Conservation (phyloP, 1,140 invertebrate genomes). For the Brevipalpus yothersi region DNA sequence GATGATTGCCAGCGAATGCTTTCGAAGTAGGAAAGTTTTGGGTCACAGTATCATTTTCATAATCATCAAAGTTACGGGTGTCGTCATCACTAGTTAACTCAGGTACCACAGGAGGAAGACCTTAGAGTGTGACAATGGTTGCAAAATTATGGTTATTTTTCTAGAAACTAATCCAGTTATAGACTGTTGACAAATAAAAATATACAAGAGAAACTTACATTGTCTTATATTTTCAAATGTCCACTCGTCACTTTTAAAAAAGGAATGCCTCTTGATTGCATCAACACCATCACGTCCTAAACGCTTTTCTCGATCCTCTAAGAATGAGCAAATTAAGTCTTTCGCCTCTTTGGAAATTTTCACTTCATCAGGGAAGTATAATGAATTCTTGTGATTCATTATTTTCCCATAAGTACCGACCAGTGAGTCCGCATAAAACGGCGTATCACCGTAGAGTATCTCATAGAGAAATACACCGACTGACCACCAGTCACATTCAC, state of each 20-base stretch:
- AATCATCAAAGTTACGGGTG: slow-evolving; percentile 94
- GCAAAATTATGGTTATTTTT: neutral
- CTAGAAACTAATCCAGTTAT: no score
- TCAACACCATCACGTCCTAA: slow-evolving; percentile 77
- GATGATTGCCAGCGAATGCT: slow-evolving; percentile 90
- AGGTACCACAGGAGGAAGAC: slow-evolving; percentile 81
- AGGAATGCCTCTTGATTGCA: slow-evolving; percentile 81
- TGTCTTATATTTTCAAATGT: slow-evolving; percentile 84
- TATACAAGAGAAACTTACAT: slow-evolving; percentile 26
- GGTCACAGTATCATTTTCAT: slow-evolving; percentile 61
- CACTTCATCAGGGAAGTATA: slow-evolving; percentile 71
- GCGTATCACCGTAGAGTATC: slow-evolving; percentile 93
- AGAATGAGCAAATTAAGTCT: slow-evolving; percentile 68
- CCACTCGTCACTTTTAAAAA: slow-evolving; percentile 94
- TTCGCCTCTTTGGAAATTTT: slow-evolving; percentile 77
- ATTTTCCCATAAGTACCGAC: slow-evolving; percentile 97
- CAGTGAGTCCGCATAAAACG: slow-evolving; percentile 93
- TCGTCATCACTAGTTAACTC: slow-evolving; percentile 86
- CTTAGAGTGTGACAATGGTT: slow-evolving; percentile 18
- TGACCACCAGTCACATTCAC: slow-evolving; percentile 76
- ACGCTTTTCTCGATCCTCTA: slow-evolving; percentile 68
- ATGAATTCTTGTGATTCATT: slow-evolving; percentile 90
- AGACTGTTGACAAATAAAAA: no score
- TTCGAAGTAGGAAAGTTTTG: slow-evolving; percentile 81
- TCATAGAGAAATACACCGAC: slow-evolving; percentile 96